Percentiles rank a stretch among this genome's conserved stretches.
phyloP scores from a whole-genome alignment of 2,888 invertebrate species.

The Elmis aenea region DNA sequence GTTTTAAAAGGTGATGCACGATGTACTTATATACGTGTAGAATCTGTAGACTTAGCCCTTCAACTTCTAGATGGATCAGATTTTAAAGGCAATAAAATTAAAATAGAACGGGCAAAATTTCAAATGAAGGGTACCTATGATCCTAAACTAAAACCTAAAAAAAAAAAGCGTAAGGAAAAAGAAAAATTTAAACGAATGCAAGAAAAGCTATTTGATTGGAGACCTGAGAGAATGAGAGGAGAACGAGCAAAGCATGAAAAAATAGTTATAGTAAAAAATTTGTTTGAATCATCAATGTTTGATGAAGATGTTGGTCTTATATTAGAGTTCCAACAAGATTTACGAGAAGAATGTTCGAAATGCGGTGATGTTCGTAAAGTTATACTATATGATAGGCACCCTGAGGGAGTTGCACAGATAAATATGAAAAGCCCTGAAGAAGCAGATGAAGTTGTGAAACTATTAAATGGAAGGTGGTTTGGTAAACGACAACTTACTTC shows the following conservation, averaged over 20 bases:
- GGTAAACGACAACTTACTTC: slow-evolving; percentile 80
- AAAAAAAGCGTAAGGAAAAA: slow-evolving; percentile 81
- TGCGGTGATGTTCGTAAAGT: slow-evolving; percentile 92
- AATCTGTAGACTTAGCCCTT: slow-evolving; percentile 90
- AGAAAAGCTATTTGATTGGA: slow-evolving; percentile 94
- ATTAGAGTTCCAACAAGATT: slow-evolving; percentile 85
- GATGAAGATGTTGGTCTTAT: slow-evolving; percentile 84
- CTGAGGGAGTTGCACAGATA: slow-evolving; percentile 91
- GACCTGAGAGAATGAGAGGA: slow-evolving; percentile 85
- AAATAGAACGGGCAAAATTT: slow-evolving; percentile 90
- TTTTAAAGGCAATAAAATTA: slow-evolving; percentile 72
- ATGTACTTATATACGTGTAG: slow-evolving; percentile 92
- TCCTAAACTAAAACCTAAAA: slow-evolving; percentile 86
- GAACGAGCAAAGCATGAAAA: slow-evolving; percentile 85
- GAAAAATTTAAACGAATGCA: slow-evolving; percentile 89
- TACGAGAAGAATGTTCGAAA: slow-evolving; percentile 83
- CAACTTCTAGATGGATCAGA: slow-evolving; percentile 86
- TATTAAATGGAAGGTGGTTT: slow-evolving; percentile 88
- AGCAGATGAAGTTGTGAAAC: slow-evolving; percentile 83
- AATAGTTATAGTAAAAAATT: slow-evolving; percentile 87
- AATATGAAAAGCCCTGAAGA: slow-evolving; percentile 86
- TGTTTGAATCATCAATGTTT: slow-evolving; percentile 86
- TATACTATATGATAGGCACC: slow-evolving; percentile 84
- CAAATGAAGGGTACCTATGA: slow-evolving; percentile 92
- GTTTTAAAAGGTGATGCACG: slow-evolving; percentile 92